These are phyloP conservation scores for Tetramorium simillimum DNA, from an alignment of 1,140 invertebrate species.

Conservation along the genomic window DNA sequence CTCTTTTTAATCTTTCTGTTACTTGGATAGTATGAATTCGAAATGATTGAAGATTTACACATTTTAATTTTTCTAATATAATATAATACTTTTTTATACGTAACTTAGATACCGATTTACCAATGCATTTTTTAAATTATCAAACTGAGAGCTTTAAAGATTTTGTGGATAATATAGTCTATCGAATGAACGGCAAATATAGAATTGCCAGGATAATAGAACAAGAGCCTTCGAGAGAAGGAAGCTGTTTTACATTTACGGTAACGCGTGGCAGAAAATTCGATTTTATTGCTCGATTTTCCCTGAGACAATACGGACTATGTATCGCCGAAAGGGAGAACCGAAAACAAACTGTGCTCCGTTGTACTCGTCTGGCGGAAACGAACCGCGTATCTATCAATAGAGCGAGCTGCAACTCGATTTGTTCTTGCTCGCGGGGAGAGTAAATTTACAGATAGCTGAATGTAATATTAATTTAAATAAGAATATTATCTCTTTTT, in stretches of 20 bases:
- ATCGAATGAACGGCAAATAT: background rate
- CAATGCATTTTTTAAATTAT: background rate
- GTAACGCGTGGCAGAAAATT: constrained; percentile 25
- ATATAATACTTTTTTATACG: background rate
- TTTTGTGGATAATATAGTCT: background rate
- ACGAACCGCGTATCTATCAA: constrained; percentile 56
- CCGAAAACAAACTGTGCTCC: constrained; percentile 47
- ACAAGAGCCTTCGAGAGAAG: background rate
- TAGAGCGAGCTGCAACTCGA: constrained; percentile 41
- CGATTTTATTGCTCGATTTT: constrained; percentile 48
- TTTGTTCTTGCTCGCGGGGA: constrained; percentile 8
- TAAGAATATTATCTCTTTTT: constrained; percentile 1
- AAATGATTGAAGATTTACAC: background rate
- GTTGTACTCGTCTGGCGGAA: constrained; percentile 35
- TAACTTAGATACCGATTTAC: background rate
- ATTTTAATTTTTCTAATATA: background rate
- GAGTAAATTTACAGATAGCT: constrained; percentile 8
- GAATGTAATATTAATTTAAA: constrained; percentile 34
- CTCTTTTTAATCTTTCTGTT: background rate
- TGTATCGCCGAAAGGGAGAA: constrained; percentile 53
- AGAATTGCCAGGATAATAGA: background rate
- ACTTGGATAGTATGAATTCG: background rate
- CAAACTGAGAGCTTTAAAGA: background rate
- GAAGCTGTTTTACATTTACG: constrained; percentile 42
- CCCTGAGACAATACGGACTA: constrained; percentile 36